Percentiles rank a stretch among this genome's conserved stretches.
Conservation (phyloP, 2,888 invertebrate species). For the Trachelus troglodyta region DNA sequence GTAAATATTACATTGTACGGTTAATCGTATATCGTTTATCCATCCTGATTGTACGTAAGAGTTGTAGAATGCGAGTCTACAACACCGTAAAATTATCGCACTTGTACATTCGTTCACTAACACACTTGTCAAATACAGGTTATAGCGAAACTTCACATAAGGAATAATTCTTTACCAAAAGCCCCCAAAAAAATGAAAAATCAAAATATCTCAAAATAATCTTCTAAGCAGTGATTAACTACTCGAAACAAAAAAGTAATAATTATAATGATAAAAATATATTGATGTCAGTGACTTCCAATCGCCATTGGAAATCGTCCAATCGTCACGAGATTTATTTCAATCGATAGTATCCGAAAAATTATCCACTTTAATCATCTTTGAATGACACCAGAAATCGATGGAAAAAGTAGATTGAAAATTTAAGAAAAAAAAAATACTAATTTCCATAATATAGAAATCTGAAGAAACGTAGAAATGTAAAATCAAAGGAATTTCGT, state of each 20-base stretch:
- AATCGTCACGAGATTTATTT: not conserved
- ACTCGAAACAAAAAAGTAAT: not conserved
- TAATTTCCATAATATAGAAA: not conserved
- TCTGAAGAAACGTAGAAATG: conserved; percentile 13
- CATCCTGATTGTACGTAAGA: conserved; percentile 41
- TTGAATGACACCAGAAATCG: not conserved
- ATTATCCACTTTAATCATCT: not conserved
- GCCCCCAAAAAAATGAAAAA: not conserved
- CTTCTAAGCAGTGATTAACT: not conserved
- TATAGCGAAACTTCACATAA: conserved; percentile 36
- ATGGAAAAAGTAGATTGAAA: not conserved
- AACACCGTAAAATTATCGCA: conserved; percentile 47
- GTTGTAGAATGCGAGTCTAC: conserved; percentile 43
- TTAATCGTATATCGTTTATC: conserved; percentile 44
- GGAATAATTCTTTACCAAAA: not conserved
- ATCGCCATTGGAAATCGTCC: not conserved
- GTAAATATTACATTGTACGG: conserved; percentile 45
- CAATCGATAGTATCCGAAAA: not conserved
- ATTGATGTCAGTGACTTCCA: not conserved
- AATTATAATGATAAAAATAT: not conserved
- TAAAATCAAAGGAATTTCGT: conserved; percentile 31
- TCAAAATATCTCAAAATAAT: not conserved
- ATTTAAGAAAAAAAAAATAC: conserved; percentile 1
- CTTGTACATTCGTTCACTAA: conserved; percentile 57
- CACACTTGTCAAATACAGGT: conserved; percentile 54